Evolutionary conservation across 2,888 invertebrate genomes (phyloP), one percentile per base, ranked within the genome.

Genomic region (Thymelicus acteon): DNA sequence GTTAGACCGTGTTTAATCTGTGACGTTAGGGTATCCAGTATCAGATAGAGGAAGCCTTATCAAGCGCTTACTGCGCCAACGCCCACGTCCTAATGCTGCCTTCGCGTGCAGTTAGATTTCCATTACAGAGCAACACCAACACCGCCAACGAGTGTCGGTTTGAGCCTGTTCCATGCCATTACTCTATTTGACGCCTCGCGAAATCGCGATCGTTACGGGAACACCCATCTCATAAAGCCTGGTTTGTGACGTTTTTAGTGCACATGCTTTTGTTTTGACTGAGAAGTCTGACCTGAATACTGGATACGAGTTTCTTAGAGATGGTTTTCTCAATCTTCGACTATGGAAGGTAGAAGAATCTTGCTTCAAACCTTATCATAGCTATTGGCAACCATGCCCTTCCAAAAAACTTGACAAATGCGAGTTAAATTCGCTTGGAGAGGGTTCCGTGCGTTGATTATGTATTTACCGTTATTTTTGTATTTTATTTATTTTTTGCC

Each of bases 41-140:
- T 67, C 60, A 67, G 67, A 67, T 49, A 24, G 60, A 40, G 49
- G 67, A 67, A 67, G 67, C 67, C 67, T 67, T 60, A 67, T 91
- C 87, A 88, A 88, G 85, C 85, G 84, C 84, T 82, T 82, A 83
- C 80, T 86, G 87, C 81, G 84, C 86, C 85, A 80, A 87, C 86
- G 85, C 89, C 91, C 89, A 89, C 91, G 91, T 87, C 87, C 89
- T 93, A 92, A 93, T 93, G 89, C 90, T 86, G 82, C 84, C 82
- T 86, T 93, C 86, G 92, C 92, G 92, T 93, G 92, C 88, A 87
- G 87, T 87, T 86, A 85, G 81, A 82, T 85, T 88, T 88, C 85
- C 87, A 85, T 86, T 85, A 84, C 82, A 75, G 82, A 81, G 78
- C 81, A 73, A 76, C 71, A 77, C 75, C 81, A 73, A 76, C 71